These are phyloP conservation scores for Heliconius melpomene DNA, from an alignment of 1,140 invertebrate genomes.

Conservation along the genomic window DNA sequence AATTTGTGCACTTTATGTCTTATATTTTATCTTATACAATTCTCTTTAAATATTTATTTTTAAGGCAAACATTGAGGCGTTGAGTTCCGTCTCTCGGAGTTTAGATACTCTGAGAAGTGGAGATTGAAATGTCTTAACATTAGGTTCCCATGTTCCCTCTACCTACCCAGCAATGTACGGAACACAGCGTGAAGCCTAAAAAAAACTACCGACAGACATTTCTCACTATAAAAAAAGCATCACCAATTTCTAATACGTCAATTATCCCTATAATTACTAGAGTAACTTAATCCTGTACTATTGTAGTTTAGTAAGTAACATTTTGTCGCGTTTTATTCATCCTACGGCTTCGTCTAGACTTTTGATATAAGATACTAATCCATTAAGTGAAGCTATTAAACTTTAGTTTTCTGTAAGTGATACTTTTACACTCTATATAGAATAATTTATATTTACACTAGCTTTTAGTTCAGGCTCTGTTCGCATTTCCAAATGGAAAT, in stretches of 20 bases:
- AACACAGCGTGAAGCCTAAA: background rate
- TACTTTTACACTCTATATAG: background rate
- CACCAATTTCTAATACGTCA: background rate
- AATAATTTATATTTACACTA: background rate
- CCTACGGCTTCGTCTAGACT: slow-evolving; percentile 39
- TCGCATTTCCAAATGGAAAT: no score
- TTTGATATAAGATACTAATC: slow-evolving; percentile 24
- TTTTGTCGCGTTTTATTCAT: background rate
- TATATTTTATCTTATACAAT: no score
- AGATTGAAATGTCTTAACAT: background rate
- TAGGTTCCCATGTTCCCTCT: background rate
- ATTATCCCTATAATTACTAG: slow-evolving; percentile 3
- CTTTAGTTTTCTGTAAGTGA: background rate
- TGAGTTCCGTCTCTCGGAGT: no score
- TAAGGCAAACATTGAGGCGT: no score
- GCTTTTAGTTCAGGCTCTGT: background rate
- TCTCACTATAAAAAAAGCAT: background rate
- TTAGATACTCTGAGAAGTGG: no score
- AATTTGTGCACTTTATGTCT: no score
- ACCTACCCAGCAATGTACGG: background rate
- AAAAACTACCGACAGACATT: background rate
- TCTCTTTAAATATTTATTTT: no score
- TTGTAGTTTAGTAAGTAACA: slow-evolving; percentile 6
- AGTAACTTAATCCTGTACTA: background rate
- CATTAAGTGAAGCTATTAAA: slow-evolving; percentile 22